Evolutionary conservation across 2,113 vertebrate genomes (phyloP), one percentile per base, ranked within the genome.

Genomic region (Urocitellus parryii): DNA sequence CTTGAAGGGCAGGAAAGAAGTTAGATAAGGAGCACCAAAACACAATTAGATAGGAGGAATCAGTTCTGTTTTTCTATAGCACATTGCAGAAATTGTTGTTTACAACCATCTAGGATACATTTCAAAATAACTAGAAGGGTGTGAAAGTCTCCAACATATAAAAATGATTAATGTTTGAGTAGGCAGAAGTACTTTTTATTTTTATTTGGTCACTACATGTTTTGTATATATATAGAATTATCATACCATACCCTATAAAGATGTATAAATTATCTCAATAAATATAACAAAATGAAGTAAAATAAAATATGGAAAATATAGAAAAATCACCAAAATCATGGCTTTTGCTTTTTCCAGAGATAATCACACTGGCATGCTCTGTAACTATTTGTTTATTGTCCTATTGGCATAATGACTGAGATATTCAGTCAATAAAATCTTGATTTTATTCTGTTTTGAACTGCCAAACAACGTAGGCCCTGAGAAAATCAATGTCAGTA

Each of bases 371-470:
- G 7, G 4, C 6, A 84, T 25, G 16, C 61, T 95, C 67, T 88
- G 18, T 88, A 91, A 93, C 8, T 65, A 48, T 20, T 68, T 79
- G 10, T 68, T 88, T 61, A 74, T 67, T 85, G 51, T 94, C 7
- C 10, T 11, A 80, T 1, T 29, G 79, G n/a, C 29, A 76, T 53
- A 92, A 91, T 51, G 18, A 76, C 29, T 88, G 32, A 74, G 42
- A 96, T 91, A 83, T 81, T 42, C 91, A 81, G 91, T 78, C 91
- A 45, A 45, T 24, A 80, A 37, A 72, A 91, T 77, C 13, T 82
- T 95, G 84, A 94, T 87, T 88, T 67, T 81, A 25, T 90, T 89
- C 42, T 97, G 45, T 67, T 78, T 77, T 82, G 20, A 85, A 78
- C 1, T 91, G 45, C 16, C 32, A 92, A 85, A 89, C 34, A 81